Base-by-base conservation (phyloP, 2,888 invertebrate species). In the Liposcelis brunnea region DNA sequence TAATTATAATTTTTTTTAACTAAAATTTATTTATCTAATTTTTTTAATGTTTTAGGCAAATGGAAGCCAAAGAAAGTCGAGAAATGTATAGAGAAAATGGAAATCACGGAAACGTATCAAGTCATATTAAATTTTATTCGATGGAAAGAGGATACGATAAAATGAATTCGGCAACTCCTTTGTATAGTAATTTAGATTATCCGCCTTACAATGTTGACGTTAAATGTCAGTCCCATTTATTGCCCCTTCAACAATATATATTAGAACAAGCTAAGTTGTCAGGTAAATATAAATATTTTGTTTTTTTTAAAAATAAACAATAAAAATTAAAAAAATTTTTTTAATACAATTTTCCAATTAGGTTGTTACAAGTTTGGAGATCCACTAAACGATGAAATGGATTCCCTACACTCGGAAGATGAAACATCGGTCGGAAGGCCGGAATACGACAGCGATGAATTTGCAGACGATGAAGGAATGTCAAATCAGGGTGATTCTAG, bases 181-280 rank as follows among this genome's bases (percentile, higher is more conserved):
- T 59, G 18, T 60, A 61, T 49, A 58, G 55, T 35, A 60, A 60
- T 49, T 50, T 59, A 36, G 59, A 59, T 45, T 58, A 56, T 48
- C 51, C 55, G 5, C 51, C 48, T 4, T 47, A 49, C 15, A 31
- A 43, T 2, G 55, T 64, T 36, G 65, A 65, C 47, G 57, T 62
- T 53, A 72, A 74, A 53, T 53, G 51, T 31, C 59, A 61, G 46
- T 57, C 60, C 34, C 85, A 86, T 59, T 64, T 87, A 50, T 62
- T 86, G 56, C 87, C 87, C 8, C 65, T 89, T 50, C 86, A 87
- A 61, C 84, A 87, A 63, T 89, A 87, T 58, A 80, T 89, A 53
- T 71, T 89, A 56, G 86, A 87, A 58, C 89, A 89, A 64, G 82
- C 82, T 1, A 81, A 82, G 56, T 63, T 79, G 38, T 77, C 77